Conservation (phyloP, 2,888 invertebrate genomes). For the Drosophila paranaensis region DNA sequence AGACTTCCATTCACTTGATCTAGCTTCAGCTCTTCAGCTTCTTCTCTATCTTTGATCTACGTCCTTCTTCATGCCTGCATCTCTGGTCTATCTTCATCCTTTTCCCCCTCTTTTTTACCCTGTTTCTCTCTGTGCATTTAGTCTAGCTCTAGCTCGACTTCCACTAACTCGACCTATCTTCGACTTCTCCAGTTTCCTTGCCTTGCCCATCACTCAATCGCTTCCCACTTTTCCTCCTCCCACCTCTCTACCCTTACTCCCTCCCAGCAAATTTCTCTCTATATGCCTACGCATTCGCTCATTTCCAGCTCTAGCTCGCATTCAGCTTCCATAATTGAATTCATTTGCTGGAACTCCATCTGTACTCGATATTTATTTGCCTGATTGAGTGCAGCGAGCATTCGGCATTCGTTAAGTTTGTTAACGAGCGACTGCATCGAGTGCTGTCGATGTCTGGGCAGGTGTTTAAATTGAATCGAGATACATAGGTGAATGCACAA, state of each 20-base stretch:
- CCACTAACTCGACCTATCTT: too few relatives aligned
- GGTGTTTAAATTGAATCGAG: conserved; percentile 13
- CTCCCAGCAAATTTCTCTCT: background rate
- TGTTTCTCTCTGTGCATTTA: too few relatives aligned
- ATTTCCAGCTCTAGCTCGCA: background rate
- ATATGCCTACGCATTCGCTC: background rate
- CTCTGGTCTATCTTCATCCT: too few relatives aligned
- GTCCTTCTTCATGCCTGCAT: too few relatives aligned
- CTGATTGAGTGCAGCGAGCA: too few relatives aligned
- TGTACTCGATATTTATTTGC: conserved; percentile 4
- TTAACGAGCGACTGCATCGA: conserved; percentile 6
- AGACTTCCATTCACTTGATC: too few relatives aligned
- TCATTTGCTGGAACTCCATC: too few relatives aligned
- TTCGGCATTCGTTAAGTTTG: conserved; percentile 12
- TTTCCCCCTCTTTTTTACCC: too few relatives aligned
- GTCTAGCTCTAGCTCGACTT: too few relatives aligned
- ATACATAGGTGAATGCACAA: conserved; percentile 32
- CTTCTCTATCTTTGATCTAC: too few relatives aligned
- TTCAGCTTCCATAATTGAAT: background rate
- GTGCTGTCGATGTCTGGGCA: background rate
- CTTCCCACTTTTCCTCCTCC: background rate
- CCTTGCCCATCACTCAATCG: too few relatives aligned
- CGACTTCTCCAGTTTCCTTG: too few relatives aligned
- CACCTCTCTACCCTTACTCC: background rate
- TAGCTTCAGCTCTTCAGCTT: background rate